A percentile compares a stretch with the other conserved stretches of the same genome.
These are phyloP conservation scores for Puffinus mauretanicus DNA, from an alignment of 2,113 vertebrate species.

Conservation along the genomic window DNA sequence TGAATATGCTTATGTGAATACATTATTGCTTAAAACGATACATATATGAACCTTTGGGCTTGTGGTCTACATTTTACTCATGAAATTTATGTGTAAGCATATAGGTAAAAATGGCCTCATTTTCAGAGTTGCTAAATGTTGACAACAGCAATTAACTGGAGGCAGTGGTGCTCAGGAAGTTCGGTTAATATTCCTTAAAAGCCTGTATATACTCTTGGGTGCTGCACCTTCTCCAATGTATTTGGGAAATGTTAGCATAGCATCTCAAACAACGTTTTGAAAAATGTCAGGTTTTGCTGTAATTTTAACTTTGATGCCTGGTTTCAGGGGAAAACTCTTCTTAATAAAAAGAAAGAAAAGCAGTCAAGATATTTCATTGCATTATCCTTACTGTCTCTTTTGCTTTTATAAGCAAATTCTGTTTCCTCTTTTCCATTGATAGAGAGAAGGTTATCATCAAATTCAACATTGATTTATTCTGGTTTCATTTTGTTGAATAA, in stretches of 20 bases:
- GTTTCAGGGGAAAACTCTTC: background rate
- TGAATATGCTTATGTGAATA: background rate
- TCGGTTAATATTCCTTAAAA: background rate
- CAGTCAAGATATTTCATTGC: background rate
- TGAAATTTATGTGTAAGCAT: background rate
- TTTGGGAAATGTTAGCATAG: background rate
- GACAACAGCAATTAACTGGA: background rate
- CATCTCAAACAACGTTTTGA: background rate
- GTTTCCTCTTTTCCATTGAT: background rate
- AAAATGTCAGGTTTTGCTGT: background rate
- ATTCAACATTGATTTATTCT: slow-evolving; percentile 26
- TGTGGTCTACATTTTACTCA: background rate
- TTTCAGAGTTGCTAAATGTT: background rate
- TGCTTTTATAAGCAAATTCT: slow-evolving; percentile 13
- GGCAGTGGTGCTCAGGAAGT: background rate
- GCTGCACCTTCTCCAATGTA: background rate
- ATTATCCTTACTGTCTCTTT: background rate
- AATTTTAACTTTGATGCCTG: background rate
- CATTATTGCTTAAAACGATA: background rate
- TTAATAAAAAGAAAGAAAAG: background rate
- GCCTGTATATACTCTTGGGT: background rate
- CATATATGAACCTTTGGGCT: background rate
- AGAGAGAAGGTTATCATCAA: background rate
- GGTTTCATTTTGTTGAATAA: slow-evolving; percentile 26
- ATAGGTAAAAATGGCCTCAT: background rate